Evolutionary conservation across 2,888 invertebrate species (phyloP), one percentile per base, ranked within the genome.

Genomic region (Mylabris sibirica): DNA sequence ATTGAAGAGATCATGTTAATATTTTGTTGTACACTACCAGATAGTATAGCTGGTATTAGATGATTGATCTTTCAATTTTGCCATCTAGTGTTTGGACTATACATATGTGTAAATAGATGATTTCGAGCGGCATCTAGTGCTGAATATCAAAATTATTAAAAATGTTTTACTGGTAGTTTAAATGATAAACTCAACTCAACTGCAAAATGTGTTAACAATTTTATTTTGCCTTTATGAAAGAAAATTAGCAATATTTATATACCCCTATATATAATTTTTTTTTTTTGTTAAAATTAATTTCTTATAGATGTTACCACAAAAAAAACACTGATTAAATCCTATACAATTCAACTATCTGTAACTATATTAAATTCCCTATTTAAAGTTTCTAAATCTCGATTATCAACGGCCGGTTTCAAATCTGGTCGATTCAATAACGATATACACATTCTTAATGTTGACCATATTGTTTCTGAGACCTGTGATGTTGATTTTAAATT

Each of bases 401-500:
- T 87, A 81, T 90, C 90, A 8, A 92, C 87, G 66, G 88, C 83
- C 61, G 87, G 87, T 67, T 90, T 90, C 61, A 91, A 83, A 79
- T 91, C 90, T 78, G 88, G 87, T 77, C 90, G 88, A 64, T 91
- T 91, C 90, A 97, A 91, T 72, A 97, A 86, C 4, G 95, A 93
- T 64, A 93, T 88, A 49, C 96, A 93, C 91, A 98, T 93, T 80
- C 95, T 89, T 65, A 98, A 86, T 0, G 97, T 97, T 63, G 93
- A 92, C 98, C 98, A 98, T 83, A 98, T 97, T 53, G 94, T 94
- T 76, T 96, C 93, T 0, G 97, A 97, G 93, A 94, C 94, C 70
- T 89, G 88, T 1, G 85, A 84, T 59, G 87, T 80, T 35, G 82
- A 78, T 74, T 84, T 86, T 63, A 84, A 82, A 64, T 85, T 82